phyloP scores from a whole-genome alignment of 2,888 invertebrate genomes.

The Fabriciana adippe region DNA sequence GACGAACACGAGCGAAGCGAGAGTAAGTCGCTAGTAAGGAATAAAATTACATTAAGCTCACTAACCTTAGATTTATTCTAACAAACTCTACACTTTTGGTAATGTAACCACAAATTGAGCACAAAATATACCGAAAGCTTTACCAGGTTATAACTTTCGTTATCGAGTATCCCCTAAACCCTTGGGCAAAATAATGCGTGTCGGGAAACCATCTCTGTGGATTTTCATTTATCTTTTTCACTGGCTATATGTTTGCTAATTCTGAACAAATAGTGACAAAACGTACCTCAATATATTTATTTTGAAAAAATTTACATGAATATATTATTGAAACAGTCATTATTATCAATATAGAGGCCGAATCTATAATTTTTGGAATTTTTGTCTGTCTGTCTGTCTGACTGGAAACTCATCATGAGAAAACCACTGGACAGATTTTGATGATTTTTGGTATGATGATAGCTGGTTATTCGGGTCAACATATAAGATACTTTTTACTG shows the following conservation, averaged over 20 bases:
- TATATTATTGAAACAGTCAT: background rate
- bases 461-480: too few species aligned
- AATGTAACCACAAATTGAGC: background rate
- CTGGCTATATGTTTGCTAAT: constrained; percentile 34
- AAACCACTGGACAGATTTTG: too few species aligned
- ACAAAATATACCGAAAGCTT: background rate
- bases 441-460: too few species aligned
- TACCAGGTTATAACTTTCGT: constrained; percentile 13
- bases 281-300: constrained; percentile 28
- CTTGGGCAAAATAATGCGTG: constrained; percentile 33
- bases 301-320: constrained; percentile 8
- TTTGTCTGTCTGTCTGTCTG: too few species aligned
- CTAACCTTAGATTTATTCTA: background rate
- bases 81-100: background rate
- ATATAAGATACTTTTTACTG: too few species aligned
- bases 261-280: constrained; percentile 38
- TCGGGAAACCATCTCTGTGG: constrained; percentile 29
- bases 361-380: too few species aligned
- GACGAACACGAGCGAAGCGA: too few species aligned
- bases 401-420: too few species aligned
- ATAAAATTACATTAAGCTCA: too few species aligned
- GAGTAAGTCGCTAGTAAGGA: too few species aligned
- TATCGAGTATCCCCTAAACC: constrained; percentile 25
- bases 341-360: too few species aligned
- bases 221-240: constrained; percentile 37